phyloP scores from a whole-genome alignment of 2,888 invertebrate species.

The Pollenia labialis region DNA sequence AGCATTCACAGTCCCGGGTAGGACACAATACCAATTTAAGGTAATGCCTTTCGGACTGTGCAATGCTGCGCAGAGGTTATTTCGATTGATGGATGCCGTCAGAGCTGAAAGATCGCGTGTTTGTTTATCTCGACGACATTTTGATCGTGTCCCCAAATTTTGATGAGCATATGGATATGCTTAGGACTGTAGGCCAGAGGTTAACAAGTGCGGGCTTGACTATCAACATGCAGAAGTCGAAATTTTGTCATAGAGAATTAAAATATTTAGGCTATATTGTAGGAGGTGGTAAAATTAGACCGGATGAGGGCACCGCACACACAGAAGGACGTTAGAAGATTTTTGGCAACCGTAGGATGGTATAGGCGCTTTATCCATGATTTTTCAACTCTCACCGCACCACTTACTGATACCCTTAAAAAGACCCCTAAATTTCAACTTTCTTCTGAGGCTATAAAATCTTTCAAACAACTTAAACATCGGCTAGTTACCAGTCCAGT shows the following conservation, averaged over 20 bases:
- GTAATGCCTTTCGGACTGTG: too few species aligned
- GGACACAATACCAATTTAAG: too few species aligned
- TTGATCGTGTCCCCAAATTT: too few species aligned
- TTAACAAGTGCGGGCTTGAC: slow-evolving; percentile 21
- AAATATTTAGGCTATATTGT: slow-evolving; percentile 37
- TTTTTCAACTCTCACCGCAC: slow-evolving; percentile 29
- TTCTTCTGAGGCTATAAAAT: neutral
- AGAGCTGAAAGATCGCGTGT: too few species aligned
- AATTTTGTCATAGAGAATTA: slow-evolving; percentile 32
- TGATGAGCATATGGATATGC: too few species aligned
- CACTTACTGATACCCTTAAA: slow-evolving; percentile 25
- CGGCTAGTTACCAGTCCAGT: neutral
- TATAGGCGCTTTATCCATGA: slow-evolving; percentile 25
- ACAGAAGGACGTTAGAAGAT: neutral
- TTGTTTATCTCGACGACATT: too few species aligned
- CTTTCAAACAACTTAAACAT: slow-evolving; percentile 4
- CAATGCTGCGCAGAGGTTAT: too few species aligned
- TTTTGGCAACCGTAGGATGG: slow-evolving; percentile 24
- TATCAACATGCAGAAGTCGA: slow-evolving; percentile 40
- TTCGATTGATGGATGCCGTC: too few species aligned
- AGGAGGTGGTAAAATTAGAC: slow-evolving; percentile 24
- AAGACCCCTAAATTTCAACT: neutral
- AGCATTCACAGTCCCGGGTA: too few species aligned
- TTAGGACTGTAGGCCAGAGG: neutral
- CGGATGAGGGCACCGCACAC: neutral